Percentiles rank a stretch among this genome's conserved stretches.
These are phyloP conservation scores for Drosophila mimetica DNA, from an alignment of 2,888 invertebrate genomes.

Conservation along the genomic window DNA sequence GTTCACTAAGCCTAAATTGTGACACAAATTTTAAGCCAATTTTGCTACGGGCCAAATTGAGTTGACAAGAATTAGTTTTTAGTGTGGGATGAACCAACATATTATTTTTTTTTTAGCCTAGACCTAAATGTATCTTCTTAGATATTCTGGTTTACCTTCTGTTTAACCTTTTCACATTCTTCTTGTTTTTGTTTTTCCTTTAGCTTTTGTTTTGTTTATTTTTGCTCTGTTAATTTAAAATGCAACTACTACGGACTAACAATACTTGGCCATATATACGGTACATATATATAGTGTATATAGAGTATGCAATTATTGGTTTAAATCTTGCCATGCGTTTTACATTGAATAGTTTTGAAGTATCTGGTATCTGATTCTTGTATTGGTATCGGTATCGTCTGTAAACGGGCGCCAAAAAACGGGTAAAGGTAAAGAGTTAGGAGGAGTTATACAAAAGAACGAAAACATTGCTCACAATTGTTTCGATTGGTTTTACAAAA, in stretches of 20 bases:
- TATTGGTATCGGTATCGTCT: slow-evolving; percentile 33
- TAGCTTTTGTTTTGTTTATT: slow-evolving; percentile 12
- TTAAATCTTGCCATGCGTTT: slow-evolving; percentile 41
- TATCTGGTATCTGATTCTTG: slow-evolving; percentile 20
- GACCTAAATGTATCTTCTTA: slow-evolving; percentile 29
- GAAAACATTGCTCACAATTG: slow-evolving; percentile 57
- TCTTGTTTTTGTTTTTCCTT: slow-evolving; percentile 5
- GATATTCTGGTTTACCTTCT: slow-evolving; percentile 12
- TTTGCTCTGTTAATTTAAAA: slow-evolving; percentile 57
- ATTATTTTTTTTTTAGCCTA: slow-evolving; percentile 6
- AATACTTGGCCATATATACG: slow-evolving; percentile 65
- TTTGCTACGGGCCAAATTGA: slow-evolving; percentile 44
- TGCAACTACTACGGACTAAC: slow-evolving; percentile 74
- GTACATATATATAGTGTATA: slow-evolving; percentile 44
- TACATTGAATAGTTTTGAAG: slow-evolving; percentile 31
- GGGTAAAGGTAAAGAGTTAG: slow-evolving; percentile 23
- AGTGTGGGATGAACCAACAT: slow-evolving; percentile 29
- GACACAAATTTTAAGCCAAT: slow-evolving; percentile 54
- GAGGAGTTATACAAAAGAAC: slow-evolving; percentile 49
- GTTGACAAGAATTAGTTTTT: slow-evolving; percentile 45
- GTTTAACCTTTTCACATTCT: slow-evolving; percentile 23
- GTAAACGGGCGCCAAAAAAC: slow-evolving; percentile 66
- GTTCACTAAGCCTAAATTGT: slow-evolving; percentile 32
- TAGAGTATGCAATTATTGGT: slow-evolving; percentile 46
- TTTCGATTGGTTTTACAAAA: slow-evolving; percentile 61